Evolutionary conservation across 2,797 vertebrate species (phyloP).

Genomic region (Thaleichthys pacificus): DNA sequence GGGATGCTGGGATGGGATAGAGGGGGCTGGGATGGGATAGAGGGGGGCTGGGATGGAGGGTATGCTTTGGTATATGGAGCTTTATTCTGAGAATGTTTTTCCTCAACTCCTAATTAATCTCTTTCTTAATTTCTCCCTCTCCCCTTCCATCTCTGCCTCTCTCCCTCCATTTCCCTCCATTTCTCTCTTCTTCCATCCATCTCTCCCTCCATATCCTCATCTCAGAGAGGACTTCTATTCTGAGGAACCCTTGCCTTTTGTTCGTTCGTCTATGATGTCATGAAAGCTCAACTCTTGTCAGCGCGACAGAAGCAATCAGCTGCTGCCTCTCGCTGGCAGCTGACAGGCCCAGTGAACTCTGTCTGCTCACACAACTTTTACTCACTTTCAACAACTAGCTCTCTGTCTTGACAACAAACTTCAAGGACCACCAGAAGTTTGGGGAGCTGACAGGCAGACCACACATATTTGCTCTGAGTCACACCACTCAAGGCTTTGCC

Average conservation of each 20-base stretch:
- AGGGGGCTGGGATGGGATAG: too few species aligned
- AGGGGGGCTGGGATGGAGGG: too few species aligned
- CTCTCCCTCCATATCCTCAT: conserved; percentile 6
- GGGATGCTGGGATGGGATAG: too few species aligned
- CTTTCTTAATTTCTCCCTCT: neutral
- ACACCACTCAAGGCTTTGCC: neutral
- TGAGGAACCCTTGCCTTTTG: conserved; percentile 7
- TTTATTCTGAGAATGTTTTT: neutral
- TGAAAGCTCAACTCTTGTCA: conserved; percentile 14
- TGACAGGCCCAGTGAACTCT: conserved; percentile 2
- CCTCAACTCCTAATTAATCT: neutral
- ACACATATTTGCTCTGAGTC: neutral
- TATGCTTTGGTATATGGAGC: neutral
- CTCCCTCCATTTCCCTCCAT: neutral
- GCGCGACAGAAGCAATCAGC: conserved; percentile 22
- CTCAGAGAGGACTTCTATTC: neutral
- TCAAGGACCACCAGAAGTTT: conserved; percentile 6
- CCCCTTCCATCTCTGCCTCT: neutral
- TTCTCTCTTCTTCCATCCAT: neutral
- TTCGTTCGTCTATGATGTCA: conserved; percentile 12
- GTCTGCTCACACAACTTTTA: neutral
- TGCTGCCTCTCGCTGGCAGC: neutral
- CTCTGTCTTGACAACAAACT: conserved; percentile 8
- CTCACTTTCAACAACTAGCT: conserved; percentile 4
- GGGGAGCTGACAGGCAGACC: neutral